Base-by-base conservation (phyloP, 2,113 vertebrate species). In the Aspiorhynchus laticeps region DNA sequence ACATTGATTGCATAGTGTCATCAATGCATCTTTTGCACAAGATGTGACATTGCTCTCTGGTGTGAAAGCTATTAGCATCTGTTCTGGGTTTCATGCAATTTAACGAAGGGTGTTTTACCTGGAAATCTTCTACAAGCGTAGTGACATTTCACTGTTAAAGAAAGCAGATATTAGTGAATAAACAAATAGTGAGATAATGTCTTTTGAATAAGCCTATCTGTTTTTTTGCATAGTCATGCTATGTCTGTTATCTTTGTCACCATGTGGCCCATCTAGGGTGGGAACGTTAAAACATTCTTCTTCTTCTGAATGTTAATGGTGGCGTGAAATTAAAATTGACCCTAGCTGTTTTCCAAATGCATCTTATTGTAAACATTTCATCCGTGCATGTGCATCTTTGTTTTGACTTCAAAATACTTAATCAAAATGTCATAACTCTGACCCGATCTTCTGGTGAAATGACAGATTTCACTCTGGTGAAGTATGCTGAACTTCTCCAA, bases 201-300 rank as follows among this genome's bases (percentile, higher is more conserved):
- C 36, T 74, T 41, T 74, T 56, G 6, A 59, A 26, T 28, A 28
- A 26, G 36, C 56, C 43, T 67, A 33, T 78, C 53, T 9, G 6
- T 69, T 51, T 56, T 56, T 81, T 36, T 26, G 53, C 77, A 43
- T 43, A 65, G 38, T 31, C 85, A 46, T 71, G 8, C 67, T 75
- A 43, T 6, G 31, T 73, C 26, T 46, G 36, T 82, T 56, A 74
- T 76, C 67, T 33, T 5, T 87, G 26, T 67, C 36, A 26, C 80
- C 56, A 83, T 65, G 48, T 63, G 48, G 51, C 53, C 31, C 33
- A 59, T 36, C 17, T 24, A 38, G 59, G 36, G 56, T 28, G n/a
- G 53, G 33, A 9, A 26, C 3, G 4, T 15, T 38, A 59, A 41
- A 65, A n/a, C 15, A 21, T 41, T 4, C 4, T 15, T 80, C 7